phyloP scores from a whole-genome alignment of 2,797 vertebrate species.

The Salarias fasciatus region DNA sequence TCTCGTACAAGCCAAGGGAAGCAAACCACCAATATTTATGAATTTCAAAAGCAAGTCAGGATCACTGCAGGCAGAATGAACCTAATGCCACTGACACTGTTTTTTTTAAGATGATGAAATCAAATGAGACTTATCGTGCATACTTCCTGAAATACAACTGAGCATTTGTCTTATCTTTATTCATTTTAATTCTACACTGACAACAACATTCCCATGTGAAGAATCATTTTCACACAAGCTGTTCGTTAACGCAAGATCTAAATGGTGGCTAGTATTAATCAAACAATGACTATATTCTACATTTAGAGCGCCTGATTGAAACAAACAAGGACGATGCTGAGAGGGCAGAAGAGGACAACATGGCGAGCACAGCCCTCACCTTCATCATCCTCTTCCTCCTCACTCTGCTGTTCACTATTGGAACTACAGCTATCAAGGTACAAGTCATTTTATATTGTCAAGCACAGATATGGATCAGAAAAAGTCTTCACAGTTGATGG shows the following conservation, averaged over 20 bases:
- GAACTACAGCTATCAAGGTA: conserved; percentile 87
- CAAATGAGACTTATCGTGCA: neutral
- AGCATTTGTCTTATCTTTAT: too few relatives aligned
- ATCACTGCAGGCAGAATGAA: conserved; percentile 22
- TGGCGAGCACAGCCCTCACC: conserved; percentile 81
- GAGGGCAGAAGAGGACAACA: conserved; percentile 70
- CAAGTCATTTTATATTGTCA: neutral
- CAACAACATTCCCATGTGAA: too few relatives aligned
- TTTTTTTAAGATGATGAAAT: neutral
- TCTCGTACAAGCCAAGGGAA: conserved; percentile 49
- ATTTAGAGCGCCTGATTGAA: conserved; percentile 5
- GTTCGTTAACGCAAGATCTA: too few relatives aligned
- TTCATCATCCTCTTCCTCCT: conserved; percentile 91
- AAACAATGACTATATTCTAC: conserved; percentile 2
- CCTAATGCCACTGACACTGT: too few relatives aligned
- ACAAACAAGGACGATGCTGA: neutral
- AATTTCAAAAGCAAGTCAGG: conserved; percentile 68
- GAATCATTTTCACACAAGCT: too few relatives aligned
- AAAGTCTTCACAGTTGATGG: neutral
- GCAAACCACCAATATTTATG: conserved; percentile 17
- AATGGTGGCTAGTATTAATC: neutral
- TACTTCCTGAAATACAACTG: too few relatives aligned
- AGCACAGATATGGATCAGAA: neutral
- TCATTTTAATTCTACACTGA: too few relatives aligned
- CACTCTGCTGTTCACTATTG: conserved; percentile 86